phyloP scores from a whole-genome alignment of 2,888 invertebrate genomes.

The Ornithoptera alexandrae region DNA sequence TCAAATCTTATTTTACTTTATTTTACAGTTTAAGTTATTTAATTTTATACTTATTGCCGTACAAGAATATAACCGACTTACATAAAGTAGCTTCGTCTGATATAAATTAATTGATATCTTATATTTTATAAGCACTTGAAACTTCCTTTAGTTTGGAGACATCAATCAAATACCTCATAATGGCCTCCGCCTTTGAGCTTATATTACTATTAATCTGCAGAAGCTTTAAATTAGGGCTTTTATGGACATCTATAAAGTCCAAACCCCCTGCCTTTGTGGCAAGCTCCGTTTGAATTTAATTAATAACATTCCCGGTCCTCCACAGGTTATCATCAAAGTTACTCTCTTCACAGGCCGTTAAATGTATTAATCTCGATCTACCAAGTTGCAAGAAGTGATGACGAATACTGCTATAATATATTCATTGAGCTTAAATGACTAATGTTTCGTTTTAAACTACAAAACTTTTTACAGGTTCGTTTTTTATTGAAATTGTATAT shows the following conservation, averaged over 20 bases:
- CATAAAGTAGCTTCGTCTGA: no score
- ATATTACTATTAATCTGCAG: background rate
- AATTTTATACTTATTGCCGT: no score
- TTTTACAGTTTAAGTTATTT: no score
- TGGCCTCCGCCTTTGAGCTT: background rate
- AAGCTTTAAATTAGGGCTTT: slow-evolving; percentile 6
- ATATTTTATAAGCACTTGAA: no score
- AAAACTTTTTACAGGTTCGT: background rate
- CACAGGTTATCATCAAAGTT: slow-evolving; percentile 25
- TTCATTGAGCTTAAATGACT: slow-evolving; percentile 3
- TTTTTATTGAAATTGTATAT: no score
- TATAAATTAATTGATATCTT: no score
- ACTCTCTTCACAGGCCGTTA: slow-evolving; percentile 24
- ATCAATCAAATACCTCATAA: background rate
- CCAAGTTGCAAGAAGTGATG: slow-evolving; percentile 14
- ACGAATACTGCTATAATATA: slow-evolving; percentile 3
- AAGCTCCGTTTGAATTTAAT: slow-evolving; percentile 17
- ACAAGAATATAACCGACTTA: no score
- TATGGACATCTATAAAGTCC: slow-evolving; percentile 16
- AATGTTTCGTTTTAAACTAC: no score
- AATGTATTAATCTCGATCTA: slow-evolving; percentile 18
- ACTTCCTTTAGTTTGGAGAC: no score
- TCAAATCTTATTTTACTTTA: no score
- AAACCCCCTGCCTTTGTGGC: slow-evolving; percentile 13
- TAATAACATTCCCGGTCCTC: slow-evolving; percentile 15